A percentile compares a stretch with the other conserved stretches of the same genome.
Conservation (phyloP, 2,797 vertebrate genomes). For the Melanotaenia parkinsoni region DNA sequence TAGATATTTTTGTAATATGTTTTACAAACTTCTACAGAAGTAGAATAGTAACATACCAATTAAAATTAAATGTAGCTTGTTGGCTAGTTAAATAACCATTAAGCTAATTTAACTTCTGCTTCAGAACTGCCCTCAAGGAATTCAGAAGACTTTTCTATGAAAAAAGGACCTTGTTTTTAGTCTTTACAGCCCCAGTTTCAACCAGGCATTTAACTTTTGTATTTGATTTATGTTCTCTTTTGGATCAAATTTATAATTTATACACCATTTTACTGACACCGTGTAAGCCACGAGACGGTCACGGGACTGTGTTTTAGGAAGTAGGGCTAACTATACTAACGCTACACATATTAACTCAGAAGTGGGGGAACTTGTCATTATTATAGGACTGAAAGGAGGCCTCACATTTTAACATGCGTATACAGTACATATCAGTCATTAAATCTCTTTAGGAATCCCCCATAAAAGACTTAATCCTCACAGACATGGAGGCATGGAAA, state of each 20-base stretch:
- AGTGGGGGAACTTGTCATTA: neutral
- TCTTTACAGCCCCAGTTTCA: neutral
- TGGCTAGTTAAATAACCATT: neutral
- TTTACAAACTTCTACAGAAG: neutral
- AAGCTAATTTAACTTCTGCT: too few species aligned
- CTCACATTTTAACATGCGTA: neutral
- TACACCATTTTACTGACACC: slow-evolving; percentile 11
- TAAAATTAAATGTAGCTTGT: neutral
- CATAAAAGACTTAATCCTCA: neutral
- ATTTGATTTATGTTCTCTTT: slow-evolving; percentile 1
- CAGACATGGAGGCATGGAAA: neutral
- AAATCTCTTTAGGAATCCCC: neutral
- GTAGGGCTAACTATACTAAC: neutral
- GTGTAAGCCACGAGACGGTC: neutral
- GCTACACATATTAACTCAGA: neutral
- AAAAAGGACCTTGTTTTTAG: neutral
- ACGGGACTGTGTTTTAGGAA: neutral
- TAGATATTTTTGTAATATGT: neutral
- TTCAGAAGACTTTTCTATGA: neutral
- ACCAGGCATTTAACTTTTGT: neutral
- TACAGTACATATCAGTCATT: neutral
- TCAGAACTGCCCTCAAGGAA: too few species aligned
- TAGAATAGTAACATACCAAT: neutral
- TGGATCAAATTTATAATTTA: neutral
- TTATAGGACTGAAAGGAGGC: neutral